Evolutionary conservation across 2,888 invertebrate genomes (phyloP), one percentile per base, ranked within the genome.

Genomic region (Chloroclystis v-ata): DNA sequence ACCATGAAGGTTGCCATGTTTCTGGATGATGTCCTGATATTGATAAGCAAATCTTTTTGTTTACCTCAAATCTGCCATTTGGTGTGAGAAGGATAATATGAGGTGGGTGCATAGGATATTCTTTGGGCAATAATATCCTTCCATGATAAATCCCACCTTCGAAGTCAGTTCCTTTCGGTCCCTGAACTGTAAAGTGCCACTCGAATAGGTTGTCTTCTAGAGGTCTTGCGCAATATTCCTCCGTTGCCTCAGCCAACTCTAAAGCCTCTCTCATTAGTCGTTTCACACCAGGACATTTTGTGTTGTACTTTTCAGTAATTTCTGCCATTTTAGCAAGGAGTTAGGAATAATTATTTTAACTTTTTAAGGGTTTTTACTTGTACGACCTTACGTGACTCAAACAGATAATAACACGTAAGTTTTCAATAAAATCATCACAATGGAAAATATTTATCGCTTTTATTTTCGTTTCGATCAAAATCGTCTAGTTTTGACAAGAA

Each of bases 21-120:
- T 98, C 98, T n/a, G 97, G 98, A 78, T 98, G 98, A 81, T 97
- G 94, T 4, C 96, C 97, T 50, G 97, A 97, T 65, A 98, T 98
- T 54, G 96, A 97, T 58, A 98, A 84, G 75, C 98, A 98, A 65
- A 98, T 97, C 82, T 98, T 98, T 77, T 95, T 97, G 75, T 96
- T 95, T 6, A 92, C 91, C 85, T 97, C 97, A 84, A 98, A 98
- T 59, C 98, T 90, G 37, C 97, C 97, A 79, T 97, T 98, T 1
- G 97, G 97, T 14, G 97, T 98, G 40, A 98, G 78, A 38, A 98
- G 84, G 66, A 97, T 96, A 59, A 98, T 96, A 75, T 96, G 96
- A 4, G 98, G 98, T 41, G 98, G 98, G 82, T 97, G 97, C 97
- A 98, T 97, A 0, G 98, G 98, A 82, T 98, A 98, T 63, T 98